Evolutionary conservation across 2,113 vertebrate genomes (phyloP).

Genomic region (Dunckerocampus dactyliophorus): DNA sequence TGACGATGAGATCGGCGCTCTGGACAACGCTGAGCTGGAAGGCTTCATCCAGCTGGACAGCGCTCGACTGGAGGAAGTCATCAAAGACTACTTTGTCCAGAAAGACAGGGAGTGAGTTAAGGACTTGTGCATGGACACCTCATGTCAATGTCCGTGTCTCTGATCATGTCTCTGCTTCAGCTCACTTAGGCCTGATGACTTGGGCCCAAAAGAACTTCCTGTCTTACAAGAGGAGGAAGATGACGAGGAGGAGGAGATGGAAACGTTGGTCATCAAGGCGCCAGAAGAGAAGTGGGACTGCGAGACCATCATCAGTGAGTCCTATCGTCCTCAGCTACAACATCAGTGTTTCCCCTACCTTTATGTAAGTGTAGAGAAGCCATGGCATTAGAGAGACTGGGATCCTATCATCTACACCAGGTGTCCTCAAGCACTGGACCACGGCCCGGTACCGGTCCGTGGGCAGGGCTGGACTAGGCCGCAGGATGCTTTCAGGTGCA

Average conservation of each 20-base stretch:
- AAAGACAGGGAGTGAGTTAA: conserved; percentile 83
- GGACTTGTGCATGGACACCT: not conserved
- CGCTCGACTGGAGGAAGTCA: conserved; percentile 80
- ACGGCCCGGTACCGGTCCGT: too few species aligned
- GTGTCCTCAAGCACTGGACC: too few species aligned
- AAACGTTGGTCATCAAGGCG: conserved; percentile 74
- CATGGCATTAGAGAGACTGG: too few species aligned
- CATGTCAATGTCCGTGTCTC: not conserved
- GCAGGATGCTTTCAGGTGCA: too few species aligned
- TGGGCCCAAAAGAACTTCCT: conserved; percentile 75
- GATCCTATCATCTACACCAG: too few species aligned
- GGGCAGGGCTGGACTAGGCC: too few species aligned
- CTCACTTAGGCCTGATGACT: conserved; percentile 70
- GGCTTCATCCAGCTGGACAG: conserved; percentile 85
- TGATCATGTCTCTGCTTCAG: conserved; percentile 32
- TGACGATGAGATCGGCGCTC: conserved; percentile 91
- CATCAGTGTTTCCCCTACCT: too few species aligned
- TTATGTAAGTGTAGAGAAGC: too few species aligned
- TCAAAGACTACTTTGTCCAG: conserved; percentile 88
- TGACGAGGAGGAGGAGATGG: conserved; percentile 74
- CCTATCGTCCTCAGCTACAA: not conserved
- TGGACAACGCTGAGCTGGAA: conserved; percentile 94
- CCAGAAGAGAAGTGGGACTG: conserved; percentile 93
- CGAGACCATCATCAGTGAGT: conserved; percentile 95
- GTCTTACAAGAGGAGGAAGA: conserved; percentile 71